phyloP scores from a whole-genome alignment of 1,140 invertebrate genomes.

The Aphaenogaster ashmeadi region DNA sequence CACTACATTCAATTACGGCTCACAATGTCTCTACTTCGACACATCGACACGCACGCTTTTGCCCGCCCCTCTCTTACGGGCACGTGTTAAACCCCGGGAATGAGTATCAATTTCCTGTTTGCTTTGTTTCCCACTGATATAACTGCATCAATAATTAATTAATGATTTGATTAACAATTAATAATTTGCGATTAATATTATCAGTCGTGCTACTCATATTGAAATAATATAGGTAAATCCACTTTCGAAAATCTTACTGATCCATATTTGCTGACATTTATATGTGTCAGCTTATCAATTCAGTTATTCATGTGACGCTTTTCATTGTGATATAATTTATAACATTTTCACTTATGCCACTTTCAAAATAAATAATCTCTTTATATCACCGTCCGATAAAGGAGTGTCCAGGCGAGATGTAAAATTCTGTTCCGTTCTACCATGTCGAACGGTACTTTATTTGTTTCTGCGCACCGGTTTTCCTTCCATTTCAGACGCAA shows the following conservation, averaged over 20 bases:
- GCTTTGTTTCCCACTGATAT: background rate
- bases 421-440: background rate
- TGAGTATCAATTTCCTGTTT: background rate
- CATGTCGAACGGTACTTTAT: slow-evolving; percentile 20
- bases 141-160: slow-evolving; percentile 6
- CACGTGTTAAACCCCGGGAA: background rate
- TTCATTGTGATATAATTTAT: slow-evolving; percentile 12
- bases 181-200: background rate
- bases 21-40: slow-evolving; percentile 26
- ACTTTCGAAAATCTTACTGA: slow-evolving; percentile 28
- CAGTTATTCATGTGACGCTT: background rate
- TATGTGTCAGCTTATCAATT: background rate
- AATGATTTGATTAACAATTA: background rate
- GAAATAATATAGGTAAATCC: background rate
- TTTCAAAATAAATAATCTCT: background rate
- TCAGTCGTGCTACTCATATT: background rate
- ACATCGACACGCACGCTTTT: background rate
- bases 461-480: background rate
- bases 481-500: background rate
- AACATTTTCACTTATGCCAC: slow-evolving; percentile 1
- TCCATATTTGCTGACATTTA: background rate
- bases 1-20: slow-evolving; percentile 38
- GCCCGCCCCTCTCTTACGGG: background rate
- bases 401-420: background rate
- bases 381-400: background rate